These are phyloP conservation scores for Platichthys flesus DNA, from an alignment of 2,113 vertebrate species.

Conservation along the genomic window DNA sequence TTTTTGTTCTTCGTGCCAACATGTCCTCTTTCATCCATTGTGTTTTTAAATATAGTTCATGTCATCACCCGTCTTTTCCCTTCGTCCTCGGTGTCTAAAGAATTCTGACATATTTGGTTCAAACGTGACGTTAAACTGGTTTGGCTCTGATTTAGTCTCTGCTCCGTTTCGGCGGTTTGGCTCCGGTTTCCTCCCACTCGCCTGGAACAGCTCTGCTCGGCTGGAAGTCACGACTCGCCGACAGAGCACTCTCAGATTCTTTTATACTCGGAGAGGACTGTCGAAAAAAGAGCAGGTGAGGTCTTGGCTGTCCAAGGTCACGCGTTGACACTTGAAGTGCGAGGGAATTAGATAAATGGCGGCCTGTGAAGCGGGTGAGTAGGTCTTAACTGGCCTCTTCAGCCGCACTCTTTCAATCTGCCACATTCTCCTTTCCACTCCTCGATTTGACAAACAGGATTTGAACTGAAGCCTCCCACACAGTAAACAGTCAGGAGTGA, in stretches of 20 bases:
- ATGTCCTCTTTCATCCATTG: constrained; percentile 4
- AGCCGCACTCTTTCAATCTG: constrained; percentile 19
- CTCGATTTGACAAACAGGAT: too few relatives aligned
- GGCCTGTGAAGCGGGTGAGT: constrained; percentile 46
- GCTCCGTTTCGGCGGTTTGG: constrained; percentile 15
- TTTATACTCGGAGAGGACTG: not conserved
- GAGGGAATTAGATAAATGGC: constrained; percentile 44
- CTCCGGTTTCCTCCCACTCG: not conserved
- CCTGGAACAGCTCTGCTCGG: not conserved
- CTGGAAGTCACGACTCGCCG: not conserved
- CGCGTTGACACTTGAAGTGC: constrained; percentile 17
- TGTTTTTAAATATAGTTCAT: not conserved
- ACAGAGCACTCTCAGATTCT: not conserved
- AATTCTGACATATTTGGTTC: constrained; percentile 5
- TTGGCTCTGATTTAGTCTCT: constrained; percentile 11
- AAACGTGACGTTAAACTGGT: constrained; percentile 17
- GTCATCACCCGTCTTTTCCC: not conserved
- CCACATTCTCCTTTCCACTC: too few relatives aligned
- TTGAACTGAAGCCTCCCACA: too few relatives aligned
- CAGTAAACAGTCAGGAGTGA: too few relatives aligned
- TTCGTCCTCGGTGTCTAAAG: not conserved
- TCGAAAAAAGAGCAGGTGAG: not conserved
- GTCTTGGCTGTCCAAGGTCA: constrained; percentile 19
- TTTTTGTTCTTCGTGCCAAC: not conserved
- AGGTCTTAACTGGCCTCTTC: constrained; percentile 46